Conservation (phyloP, 2,888 invertebrate genomes). For the Clunio marinus region DNA sequence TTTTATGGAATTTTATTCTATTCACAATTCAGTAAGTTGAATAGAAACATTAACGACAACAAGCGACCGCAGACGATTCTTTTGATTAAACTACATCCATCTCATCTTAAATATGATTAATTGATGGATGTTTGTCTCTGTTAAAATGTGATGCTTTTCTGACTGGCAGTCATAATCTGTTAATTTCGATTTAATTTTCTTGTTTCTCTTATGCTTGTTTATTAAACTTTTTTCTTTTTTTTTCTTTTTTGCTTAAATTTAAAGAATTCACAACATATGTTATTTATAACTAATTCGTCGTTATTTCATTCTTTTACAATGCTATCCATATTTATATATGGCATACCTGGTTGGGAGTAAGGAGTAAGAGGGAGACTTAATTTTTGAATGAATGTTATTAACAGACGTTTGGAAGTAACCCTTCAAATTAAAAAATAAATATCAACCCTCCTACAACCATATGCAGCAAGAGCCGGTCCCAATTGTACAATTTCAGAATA, state of each 20-base stretch:
- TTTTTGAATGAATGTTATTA: background rate
- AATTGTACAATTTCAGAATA: constrained; percentile 29
- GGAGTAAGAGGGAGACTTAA: background rate
- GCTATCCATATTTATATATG: background rate
- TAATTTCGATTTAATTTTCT: background rate
- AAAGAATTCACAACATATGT: constrained; percentile 10
- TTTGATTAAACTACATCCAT: background rate
- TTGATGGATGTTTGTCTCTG: background rate
- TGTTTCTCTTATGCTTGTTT: background rate
- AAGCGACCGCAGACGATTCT: background rate
- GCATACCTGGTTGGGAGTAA: constrained; percentile 10
- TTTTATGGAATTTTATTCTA: constrained; percentile 2
- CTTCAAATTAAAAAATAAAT: constrained; percentile 21
- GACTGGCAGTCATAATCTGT: background rate
- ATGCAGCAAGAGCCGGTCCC: constrained; percentile 28
- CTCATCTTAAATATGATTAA: constrained; percentile 35
- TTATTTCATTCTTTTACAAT: background rate
- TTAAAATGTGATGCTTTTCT: background rate
- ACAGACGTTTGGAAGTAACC: constrained; percentile 20
- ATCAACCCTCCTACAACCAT: constrained; percentile 10
- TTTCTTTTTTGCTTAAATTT: constrained; percentile 3
- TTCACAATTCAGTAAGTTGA: constrained; percentile 10
- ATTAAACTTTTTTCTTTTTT: background rate
- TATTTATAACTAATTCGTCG: constrained; percentile 12
- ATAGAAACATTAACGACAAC: constrained; percentile 4